Conservation (phyloP, 2,113 vertebrate genomes). For the Amazona vittata region DNA sequence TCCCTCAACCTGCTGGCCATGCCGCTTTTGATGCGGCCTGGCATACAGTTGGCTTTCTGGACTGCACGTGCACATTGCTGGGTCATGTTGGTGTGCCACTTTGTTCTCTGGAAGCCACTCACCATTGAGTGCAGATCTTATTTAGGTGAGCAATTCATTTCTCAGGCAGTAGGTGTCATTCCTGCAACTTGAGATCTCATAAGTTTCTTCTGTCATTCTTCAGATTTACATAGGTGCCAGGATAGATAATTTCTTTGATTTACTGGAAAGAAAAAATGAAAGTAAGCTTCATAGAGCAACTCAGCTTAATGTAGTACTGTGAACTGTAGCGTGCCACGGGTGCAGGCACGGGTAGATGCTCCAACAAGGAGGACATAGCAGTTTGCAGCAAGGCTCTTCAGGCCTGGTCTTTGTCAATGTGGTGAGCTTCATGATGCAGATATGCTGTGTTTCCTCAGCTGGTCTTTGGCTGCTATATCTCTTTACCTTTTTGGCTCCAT, state of each 20-base stretch:
- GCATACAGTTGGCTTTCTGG: rapidly evolving
- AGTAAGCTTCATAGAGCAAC: background rate
- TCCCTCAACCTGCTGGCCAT: rapidly evolving
- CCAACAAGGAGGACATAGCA: background rate
- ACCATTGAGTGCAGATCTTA: rapidly evolving
- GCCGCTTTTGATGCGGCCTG: background rate
- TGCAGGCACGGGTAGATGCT: background rate
- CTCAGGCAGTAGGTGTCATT: conserved; percentile 66
- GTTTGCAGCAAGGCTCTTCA: background rate
- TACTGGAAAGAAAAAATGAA: background rate
- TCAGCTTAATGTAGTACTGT: rapidly evolving
- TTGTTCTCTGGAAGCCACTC: background rate
- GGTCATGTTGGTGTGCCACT: background rate
- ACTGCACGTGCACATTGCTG: rapidly evolving
- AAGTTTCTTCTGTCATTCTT: background rate
- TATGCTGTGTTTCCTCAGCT: background rate
- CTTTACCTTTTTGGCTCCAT: background rate
- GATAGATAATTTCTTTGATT: background rate
- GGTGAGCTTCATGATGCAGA: background rate
- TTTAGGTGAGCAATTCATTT: conserved; percentile 45
- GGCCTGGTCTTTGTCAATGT: rapidly evolving
- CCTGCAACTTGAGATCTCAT: conserved; percentile 42
- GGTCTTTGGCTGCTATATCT: background rate
- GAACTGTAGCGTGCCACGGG: rapidly evolving
- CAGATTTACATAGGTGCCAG: background rate